These are phyloP conservation scores for Rhodophaea formosa DNA, from an alignment of 2,888 invertebrate species.

Conservation along the genomic window DNA sequence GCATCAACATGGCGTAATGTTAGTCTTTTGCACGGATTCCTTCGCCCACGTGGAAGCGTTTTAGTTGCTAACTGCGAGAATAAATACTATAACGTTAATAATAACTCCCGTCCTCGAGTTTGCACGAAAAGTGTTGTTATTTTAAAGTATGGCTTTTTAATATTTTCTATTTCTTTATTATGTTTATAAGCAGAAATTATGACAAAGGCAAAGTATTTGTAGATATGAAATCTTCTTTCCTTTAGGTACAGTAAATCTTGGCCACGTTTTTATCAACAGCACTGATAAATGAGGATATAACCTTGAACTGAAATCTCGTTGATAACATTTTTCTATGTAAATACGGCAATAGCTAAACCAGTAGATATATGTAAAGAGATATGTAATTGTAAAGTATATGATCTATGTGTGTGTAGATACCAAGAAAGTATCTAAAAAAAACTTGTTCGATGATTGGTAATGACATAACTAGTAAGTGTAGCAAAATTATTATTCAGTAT, in stretches of 20 bases:
- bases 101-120: too few relatives aligned
- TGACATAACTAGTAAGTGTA: too few relatives aligned
- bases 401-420: neutral
- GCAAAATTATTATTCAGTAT: too few relatives aligned
- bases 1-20: neutral
- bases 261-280: constrained; percentile 9
- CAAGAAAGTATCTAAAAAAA: neutral
- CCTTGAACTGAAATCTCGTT: constrained; percentile 33
- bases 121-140: too few relatives aligned
- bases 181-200: too few relatives aligned
- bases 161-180: too few relatives aligned
- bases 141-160: too few relatives aligned
- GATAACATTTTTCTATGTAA: constrained; percentile 25
- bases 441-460: too few relatives aligned
- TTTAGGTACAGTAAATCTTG: neutral
- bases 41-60: neutral
- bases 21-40: neutral
- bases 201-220: too few relatives aligned
- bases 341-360: constrained; percentile 13
- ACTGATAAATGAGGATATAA: constrained; percentile 22
- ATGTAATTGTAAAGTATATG: neutral
- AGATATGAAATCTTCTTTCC: neutral
- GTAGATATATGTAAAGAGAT: neutral
- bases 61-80: neutral
- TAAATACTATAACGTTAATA: too few relatives aligned